These are phyloP conservation scores for Oscheius sp. DNA, from an alignment of 2,888 invertebrate genomes.

Conservation along the genomic window DNA sequence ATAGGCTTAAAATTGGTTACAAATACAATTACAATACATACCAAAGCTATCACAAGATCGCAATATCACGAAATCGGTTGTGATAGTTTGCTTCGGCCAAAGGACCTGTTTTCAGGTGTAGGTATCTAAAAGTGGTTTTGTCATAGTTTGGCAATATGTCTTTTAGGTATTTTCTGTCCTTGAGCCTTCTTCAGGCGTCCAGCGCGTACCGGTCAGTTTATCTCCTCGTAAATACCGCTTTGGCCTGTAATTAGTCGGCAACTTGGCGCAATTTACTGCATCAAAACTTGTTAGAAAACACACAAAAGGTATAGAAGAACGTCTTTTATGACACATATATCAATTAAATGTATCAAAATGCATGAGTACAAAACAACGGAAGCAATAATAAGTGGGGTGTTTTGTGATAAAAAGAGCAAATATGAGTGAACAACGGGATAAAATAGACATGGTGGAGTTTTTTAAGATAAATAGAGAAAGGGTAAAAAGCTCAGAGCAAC, in stretches of 20 bases:
- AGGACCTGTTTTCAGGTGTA: too few species aligned
- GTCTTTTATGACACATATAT: constrained; percentile 32
- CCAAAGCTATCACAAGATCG: too few species aligned
- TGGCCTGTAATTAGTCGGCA: constrained; percentile 34
- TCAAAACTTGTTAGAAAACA: neutral
- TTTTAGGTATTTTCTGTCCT: neutral
- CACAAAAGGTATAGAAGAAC: neutral
- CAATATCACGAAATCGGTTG: too few species aligned
- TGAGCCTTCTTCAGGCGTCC: constrained; percentile 5
- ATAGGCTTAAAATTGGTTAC: too few species aligned
- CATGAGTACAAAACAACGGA: neutral
- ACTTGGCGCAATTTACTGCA: constrained; percentile 7
- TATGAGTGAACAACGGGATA: constrained; percentile 22
- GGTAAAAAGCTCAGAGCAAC: constrained; percentile 26
- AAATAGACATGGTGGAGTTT: constrained; percentile 1
- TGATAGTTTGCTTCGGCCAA: too few species aligned
- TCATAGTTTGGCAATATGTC: too few species aligned
- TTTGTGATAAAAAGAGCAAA: neutral
- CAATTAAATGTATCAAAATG: constrained; percentile 7
- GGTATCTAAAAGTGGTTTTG: too few species aligned
- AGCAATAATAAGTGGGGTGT: neutral
- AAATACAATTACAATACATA: too few species aligned
- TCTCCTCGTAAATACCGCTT: constrained; percentile 26
- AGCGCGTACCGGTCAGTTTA: constrained; percentile 9
- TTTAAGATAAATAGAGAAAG: neutral